These are phyloP conservation scores for Drosophila ezoana DNA, from an alignment of 2,888 invertebrate genomes.

Conservation along the genomic window DNA sequence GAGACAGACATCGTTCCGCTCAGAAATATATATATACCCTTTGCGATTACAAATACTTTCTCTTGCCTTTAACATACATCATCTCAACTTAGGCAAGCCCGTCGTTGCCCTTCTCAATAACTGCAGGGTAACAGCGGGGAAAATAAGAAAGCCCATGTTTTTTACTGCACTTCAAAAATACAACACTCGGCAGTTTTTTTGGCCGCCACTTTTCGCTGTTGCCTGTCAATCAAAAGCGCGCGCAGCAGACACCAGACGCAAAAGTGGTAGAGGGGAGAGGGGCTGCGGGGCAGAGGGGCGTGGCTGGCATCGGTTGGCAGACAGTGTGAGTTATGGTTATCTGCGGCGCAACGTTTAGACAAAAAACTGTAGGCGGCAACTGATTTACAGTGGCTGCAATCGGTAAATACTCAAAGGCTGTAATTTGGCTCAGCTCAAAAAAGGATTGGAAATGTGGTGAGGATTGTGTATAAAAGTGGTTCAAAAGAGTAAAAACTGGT, in stretches of 20 bases:
- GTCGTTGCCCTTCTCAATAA: not conserved
- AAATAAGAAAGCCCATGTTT: slow-evolving; percentile 31
- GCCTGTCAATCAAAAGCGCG: slow-evolving; percentile 72
- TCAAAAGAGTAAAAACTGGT: not conserved
- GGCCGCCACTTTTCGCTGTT: slow-evolving; percentile 61
- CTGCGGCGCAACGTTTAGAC: slow-evolving; percentile 27
- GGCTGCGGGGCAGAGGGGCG: slow-evolving; percentile 4
- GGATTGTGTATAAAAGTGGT: not conserved
- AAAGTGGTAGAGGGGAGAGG: not conserved
- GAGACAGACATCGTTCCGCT: too few species aligned
- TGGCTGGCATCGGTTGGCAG: slow-evolving; percentile 18
- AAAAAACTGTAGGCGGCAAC: slow-evolving; percentile 7
- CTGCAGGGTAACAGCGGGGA: not conserved
- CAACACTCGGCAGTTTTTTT: slow-evolving; percentile 61
- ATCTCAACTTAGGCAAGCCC: not conserved
- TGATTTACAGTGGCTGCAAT: slow-evolving; percentile 42
- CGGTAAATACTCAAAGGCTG: slow-evolving; percentile 19
- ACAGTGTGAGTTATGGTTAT: slow-evolving; percentile 65
- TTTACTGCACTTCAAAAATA: slow-evolving; percentile 50
- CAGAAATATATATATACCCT: not conserved
- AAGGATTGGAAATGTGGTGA: not conserved
- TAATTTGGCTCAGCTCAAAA: slow-evolving; percentile 3
- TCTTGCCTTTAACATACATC: not conserved
- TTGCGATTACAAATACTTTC: not conserved
- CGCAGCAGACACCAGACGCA: slow-evolving; percentile 51